Evolutionary conservation across 64 coral and sea anemone species (phyloP).

Genomic region (Orbicella faveolata): DNA sequence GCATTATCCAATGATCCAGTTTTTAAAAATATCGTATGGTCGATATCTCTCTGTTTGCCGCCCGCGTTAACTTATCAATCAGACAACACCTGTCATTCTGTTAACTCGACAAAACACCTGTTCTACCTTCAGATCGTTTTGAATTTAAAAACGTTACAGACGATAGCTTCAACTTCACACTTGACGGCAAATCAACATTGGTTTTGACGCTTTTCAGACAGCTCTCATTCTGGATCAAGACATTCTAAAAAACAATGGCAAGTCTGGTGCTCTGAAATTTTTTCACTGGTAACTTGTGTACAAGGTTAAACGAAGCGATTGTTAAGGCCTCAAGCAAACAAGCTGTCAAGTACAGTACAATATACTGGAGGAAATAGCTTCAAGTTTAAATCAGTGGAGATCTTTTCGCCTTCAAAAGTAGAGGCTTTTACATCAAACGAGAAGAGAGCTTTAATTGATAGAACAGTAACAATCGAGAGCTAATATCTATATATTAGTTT

Average conservation of each 20-base stretch:
- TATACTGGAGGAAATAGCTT: neutral
- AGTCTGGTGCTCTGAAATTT: neutral
- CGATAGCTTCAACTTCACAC: neutral
- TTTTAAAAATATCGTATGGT: neutral
- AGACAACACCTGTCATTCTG: slow-evolving; percentile 12
- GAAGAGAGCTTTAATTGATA: neutral
- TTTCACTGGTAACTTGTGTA: neutral
- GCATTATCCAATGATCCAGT: too few species aligned
- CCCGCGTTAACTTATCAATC: neutral
- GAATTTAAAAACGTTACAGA: slow-evolving; percentile 15
- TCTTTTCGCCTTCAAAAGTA: neutral
- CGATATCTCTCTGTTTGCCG: neutral
- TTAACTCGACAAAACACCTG: slow-evolving; percentile 4
- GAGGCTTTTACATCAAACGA: neutral
- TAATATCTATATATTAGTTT: neutral
- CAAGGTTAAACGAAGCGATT: neutral
- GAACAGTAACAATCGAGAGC: neutral
- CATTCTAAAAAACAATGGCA: neutral
- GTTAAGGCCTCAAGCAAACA: neutral
- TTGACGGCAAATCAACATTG: neutral
- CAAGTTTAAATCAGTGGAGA: neutral
- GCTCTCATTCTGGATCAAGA: neutral
- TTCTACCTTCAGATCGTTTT: neutral
- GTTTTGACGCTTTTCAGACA: slow-evolving; percentile 11
- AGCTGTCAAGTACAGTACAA: neutral